These are phyloP conservation scores for Pampusana beccarii DNA, from an alignment of 2,113 vertebrate genomes.

Conservation along the genomic window DNA sequence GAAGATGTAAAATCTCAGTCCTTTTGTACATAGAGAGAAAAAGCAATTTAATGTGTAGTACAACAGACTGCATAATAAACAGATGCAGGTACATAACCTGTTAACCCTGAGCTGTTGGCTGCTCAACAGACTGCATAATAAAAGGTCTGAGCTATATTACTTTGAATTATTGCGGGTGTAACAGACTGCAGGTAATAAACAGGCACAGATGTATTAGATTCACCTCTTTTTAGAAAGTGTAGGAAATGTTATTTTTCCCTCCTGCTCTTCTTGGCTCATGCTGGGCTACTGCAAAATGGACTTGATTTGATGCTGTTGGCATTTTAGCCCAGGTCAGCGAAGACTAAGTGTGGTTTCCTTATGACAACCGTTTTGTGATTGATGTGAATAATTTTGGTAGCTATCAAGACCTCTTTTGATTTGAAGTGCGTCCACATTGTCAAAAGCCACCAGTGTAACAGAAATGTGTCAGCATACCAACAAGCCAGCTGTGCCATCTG, in stretches of 20 bases:
- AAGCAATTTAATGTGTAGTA: background rate
- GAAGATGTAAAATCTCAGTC: background rate
- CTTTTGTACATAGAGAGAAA: background rate
- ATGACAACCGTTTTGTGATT: background rate
- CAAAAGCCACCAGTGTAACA: background rate
- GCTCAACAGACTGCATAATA: background rate
- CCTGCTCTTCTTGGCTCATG: background rate
- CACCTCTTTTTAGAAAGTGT: background rate
- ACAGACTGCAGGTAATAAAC: background rate
- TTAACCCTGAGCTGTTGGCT: background rate
- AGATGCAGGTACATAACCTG: background rate
- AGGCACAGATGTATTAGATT: background rate
- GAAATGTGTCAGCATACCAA: background rate
- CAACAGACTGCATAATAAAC: background rate
- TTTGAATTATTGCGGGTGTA: background rate
- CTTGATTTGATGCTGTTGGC: background rate
- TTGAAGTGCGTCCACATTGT: background rate
- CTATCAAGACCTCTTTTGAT: background rate
- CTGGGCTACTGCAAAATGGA: background rate
- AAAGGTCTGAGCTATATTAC: background rate
- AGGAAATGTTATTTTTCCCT: background rate
- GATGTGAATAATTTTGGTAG: background rate
- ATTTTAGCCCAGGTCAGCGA: background rate
- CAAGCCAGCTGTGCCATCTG: background rate
- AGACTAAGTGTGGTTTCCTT: background rate